Percentiles rank a stretch among this genome's conserved stretches.
phyloP scores from a whole-genome alignment of 2,797 vertebrate species.

The Manis pentadactyla region DNA sequence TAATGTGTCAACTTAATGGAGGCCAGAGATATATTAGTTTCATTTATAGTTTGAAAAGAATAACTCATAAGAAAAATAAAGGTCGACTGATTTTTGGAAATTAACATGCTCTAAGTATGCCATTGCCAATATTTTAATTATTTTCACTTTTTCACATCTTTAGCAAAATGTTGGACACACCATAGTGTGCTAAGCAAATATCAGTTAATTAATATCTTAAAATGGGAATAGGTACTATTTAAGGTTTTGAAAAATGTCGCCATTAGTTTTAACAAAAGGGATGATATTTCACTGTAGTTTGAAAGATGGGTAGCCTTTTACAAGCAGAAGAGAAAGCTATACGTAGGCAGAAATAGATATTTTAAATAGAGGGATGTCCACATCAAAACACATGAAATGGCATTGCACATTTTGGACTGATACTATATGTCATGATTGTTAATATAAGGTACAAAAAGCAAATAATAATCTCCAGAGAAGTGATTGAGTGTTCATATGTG shows the following conservation, averaged over 20 bases:
- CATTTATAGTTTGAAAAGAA: neutral
- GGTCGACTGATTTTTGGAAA: neutral
- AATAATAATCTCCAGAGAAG: neutral
- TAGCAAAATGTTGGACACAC: neutral
- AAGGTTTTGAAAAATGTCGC: neutral
- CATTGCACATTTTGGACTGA: neutral
- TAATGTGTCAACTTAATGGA: neutral
- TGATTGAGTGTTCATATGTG: neutral
- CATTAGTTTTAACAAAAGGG: neutral
- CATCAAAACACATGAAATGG: neutral
- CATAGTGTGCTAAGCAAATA: neutral
- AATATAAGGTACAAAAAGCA: neutral
- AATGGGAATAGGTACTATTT: neutral
- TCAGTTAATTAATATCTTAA: neutral
- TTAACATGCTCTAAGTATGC: neutral
- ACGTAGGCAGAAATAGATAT: fast-evolving
- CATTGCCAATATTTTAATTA: neutral
- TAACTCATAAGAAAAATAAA: neutral
- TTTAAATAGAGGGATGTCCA: neutral
- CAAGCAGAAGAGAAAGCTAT: neutral
- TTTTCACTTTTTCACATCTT: neutral
- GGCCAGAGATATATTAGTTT: neutral
- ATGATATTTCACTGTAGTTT: neutral
- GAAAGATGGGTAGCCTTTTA: neutral
- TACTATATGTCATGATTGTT: neutral